Conservation (phyloP, 2,113 vertebrate species). For the Heloderma charlesbogerti region DNA sequence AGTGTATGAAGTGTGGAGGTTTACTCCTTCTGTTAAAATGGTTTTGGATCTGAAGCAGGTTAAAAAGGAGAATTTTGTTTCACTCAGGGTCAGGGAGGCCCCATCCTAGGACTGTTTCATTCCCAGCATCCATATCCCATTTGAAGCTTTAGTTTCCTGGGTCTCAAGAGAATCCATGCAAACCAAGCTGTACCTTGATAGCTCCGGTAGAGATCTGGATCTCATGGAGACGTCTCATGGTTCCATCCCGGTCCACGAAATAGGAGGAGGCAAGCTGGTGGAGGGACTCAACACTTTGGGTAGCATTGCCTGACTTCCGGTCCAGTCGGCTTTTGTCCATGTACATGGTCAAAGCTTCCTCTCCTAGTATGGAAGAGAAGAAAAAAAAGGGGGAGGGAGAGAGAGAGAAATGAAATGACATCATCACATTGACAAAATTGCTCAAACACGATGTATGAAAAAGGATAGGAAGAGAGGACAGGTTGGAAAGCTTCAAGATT, state of each 20-base stretch:
- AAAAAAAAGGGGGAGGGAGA: neutral
- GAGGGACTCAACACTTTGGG: slow-evolving; percentile 94
- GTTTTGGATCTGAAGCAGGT: too few relatives aligned
- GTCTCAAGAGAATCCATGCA: slow-evolving; percentile 37
- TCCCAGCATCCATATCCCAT: neutral
- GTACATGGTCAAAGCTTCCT: slow-evolving; percentile 98
- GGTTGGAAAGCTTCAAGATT: neutral
- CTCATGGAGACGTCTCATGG: slow-evolving; percentile 98
- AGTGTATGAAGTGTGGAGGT: neutral
- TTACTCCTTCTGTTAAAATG: too few relatives aligned
- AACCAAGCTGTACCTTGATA: slow-evolving; percentile 88
- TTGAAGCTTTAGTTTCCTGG: neutral
- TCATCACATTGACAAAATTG: neutral
- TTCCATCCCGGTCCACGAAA: slow-evolving; percentile 98
- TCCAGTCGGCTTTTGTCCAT: slow-evolving; percentile 98
- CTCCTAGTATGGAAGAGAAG: slow-evolving; percentile 79
- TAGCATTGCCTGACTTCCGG: slow-evolving; percentile 91
- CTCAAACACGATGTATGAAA: neutral
- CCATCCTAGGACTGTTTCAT: neutral
- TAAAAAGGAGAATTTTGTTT: too few relatives aligned
- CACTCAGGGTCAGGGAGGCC: too few relatives aligned
- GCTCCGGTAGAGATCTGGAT: slow-evolving; percentile 99
- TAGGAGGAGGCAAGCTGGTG: slow-evolving; percentile 99
- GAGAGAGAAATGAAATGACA: neutral
- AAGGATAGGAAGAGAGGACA: neutral